Percentiles rank a stretch among this genome's conserved stretches.
Evolutionary conservation across 2,113 vertebrate genomes (phyloP).

Genomic region (Triplophysa rosa): DNA sequence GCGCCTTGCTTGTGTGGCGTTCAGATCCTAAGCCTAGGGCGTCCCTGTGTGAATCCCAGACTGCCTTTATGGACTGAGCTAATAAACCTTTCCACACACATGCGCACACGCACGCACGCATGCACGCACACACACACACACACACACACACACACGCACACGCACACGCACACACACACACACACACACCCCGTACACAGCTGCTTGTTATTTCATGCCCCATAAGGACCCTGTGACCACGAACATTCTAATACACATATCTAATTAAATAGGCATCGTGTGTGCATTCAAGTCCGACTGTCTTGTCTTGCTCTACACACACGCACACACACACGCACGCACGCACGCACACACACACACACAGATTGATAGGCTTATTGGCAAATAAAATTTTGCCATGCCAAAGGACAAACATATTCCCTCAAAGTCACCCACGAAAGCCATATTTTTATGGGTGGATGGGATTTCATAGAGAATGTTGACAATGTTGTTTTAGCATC

Average conservation of each 20-base stretch:
- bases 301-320: constrained; percentile 30
- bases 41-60: constrained; percentile 72
- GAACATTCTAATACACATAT: constrained; percentile 74
- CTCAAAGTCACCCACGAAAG: neutral
- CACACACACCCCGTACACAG: constrained; percentile 59
- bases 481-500: neutral
- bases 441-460: neutral
- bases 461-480: neutral
- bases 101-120: neutral
- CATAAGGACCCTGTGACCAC: constrained; percentile 73
- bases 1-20: constrained; percentile 70
- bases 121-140: no score
- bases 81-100: constrained; percentile 75
- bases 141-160: neutral
- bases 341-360: constrained; percentile 10
- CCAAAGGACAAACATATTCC: neutral
- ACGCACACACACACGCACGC: no score
- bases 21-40: constrained; percentile 74
- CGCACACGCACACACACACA: no score
- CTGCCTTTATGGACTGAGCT: constrained; percentile 75
- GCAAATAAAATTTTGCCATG: constrained; percentile 24
- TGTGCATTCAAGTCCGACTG: constrained; percentile 58
- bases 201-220: constrained; percentile 79
- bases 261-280: constrained; percentile 73
- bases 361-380: constrained; percentile 22